Base-by-base conservation (phyloP, 2,888 invertebrate species). In the Herminia tarsipennalis region DNA sequence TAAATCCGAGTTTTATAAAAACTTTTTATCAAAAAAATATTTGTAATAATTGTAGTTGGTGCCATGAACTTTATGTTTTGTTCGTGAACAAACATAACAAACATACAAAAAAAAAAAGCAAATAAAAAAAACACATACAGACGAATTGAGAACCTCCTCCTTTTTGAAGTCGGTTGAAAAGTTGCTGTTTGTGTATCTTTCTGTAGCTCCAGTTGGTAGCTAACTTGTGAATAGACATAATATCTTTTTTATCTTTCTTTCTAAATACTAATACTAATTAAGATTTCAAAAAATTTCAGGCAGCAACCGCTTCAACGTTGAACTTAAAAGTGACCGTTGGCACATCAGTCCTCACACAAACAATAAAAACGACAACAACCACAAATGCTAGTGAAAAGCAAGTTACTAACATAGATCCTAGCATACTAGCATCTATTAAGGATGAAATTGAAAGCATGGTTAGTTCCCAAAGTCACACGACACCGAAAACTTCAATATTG, bases 321-420 rank as follows among this genome's bases (percentile, higher is more conserved):
- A 83, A 78, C 35, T 36, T 83, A 1, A 81, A 77, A 70, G 81
- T 83, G 6, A 84, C 83, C 0, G 80, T 83, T 0, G 83, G 81
- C 0, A 64, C 81, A 0, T 79, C 84, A 0, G 78, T 81, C 0
- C 50, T 83, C 0, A 83, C 83, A 0, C 83, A 85, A 32, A 79
- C 75, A 4, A 58, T 83, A 5, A 73, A 74, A 37, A 76, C 79
- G 0, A 57, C 74, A 0, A 59, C 61, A 0, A 64, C 71, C 2
- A 65, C 70, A 5, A 67, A 66, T 14, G 14, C 43, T 0, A 10
- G 48, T 12, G 36, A 54, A 0, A 55, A 50, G 17, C 47, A 56
- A 0, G 9, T 28, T 2, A 16, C 46, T n/a, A 44, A 56, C 24
- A 29, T 64, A 0, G 12, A 50, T 13, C 35, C 35, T n/a, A 43